phyloP scores from a whole-genome alignment of 2,797 vertebrate genomes.

The Gorsachius magnificus region DNA sequence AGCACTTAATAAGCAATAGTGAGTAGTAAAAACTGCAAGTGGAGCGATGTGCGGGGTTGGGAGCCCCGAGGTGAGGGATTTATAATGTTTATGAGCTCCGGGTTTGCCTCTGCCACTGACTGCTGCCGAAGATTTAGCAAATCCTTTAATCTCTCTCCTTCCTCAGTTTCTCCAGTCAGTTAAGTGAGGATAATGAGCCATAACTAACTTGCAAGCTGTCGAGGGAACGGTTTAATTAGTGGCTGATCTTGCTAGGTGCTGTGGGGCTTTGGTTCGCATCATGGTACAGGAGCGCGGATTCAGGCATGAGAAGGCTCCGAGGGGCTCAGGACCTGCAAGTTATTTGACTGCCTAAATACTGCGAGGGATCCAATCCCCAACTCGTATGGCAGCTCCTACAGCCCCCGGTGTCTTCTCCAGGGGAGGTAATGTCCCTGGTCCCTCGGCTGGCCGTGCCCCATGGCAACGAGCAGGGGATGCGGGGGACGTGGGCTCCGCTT shows the following conservation, averaged over 20 bases:
- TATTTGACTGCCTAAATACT: conserved; percentile 33
- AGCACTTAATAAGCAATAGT: neutral
- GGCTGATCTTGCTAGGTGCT: conserved; percentile 47
- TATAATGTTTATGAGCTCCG: conserved; percentile 17
- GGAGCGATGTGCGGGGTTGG: neutral
- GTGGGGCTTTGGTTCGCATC: neutral
- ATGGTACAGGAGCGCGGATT: neutral
- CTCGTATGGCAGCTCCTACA: fast-evolving
- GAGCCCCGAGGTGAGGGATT: conserved; percentile 28
- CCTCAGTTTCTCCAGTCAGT: conserved; percentile 65
- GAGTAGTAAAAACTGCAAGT: neutral
- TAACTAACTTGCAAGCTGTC: conserved; percentile 66
- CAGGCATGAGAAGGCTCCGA: neutral
- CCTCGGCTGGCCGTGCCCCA: neutral
- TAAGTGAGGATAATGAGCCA: conserved; percentile 69
- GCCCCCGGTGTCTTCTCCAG: fast-evolving
- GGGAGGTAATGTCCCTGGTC: fast-evolving
- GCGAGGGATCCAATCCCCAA: neutral
- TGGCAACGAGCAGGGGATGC: fast-evolving
- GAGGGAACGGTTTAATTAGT: conserved; percentile 60
- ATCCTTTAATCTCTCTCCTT: conserved; percentile 66
- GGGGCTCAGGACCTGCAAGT: conserved; percentile 31
- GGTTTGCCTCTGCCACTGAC: conserved; percentile 36
- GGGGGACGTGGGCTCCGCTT: neutral
- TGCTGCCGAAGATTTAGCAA: conserved; percentile 46